Percentiles rank a stretch among this genome's conserved stretches.
These are phyloP conservation scores for Diabrotica virgifera DNA, from an alignment of 1,140 invertebrate species.

Conservation along the genomic window DNA sequence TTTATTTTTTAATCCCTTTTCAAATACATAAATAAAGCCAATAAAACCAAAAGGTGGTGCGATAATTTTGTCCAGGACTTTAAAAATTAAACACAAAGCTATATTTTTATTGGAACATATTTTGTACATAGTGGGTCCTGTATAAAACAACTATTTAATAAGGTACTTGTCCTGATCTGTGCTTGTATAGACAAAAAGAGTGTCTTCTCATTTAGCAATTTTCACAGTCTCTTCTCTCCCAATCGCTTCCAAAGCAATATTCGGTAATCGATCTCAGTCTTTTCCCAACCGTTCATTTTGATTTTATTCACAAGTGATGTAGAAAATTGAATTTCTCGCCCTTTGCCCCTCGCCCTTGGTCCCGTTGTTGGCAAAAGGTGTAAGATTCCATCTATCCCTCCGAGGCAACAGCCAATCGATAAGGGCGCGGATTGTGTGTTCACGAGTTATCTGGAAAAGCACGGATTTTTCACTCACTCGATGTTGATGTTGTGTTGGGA, in stretches of 20 bases:
- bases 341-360: slow-evolving; percentile 23
- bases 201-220: slow-evolving; percentile 18
- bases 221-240: slow-evolving; percentile 7
- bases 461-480: background rate
- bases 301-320: slow-evolving; percentile 50
- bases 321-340: slow-evolving; percentile 49
- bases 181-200: slow-evolving; percentile 1
- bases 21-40: too few relatives aligned
- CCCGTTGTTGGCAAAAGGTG: background rate
- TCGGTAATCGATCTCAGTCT: slow-evolving; percentile 32
- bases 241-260: slow-evolving; percentile 9
- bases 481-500: too few relatives aligned
- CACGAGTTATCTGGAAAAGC: background rate
- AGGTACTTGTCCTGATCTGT: too few relatives aligned
- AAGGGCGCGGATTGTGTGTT: background rate
- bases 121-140: too few relatives aligned
- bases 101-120: too few relatives aligned
- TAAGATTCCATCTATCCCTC: background rate
- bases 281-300: slow-evolving; percentile 42
- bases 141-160: too few relatives aligned
- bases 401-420: background rate
- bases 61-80: too few relatives aligned
- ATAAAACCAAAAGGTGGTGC: too few relatives aligned
- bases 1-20: too few relatives aligned
- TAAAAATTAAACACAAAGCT: too few relatives aligned